phyloP scores from a whole-genome alignment of 2,888 invertebrate genomes.

The Caenorhabditis sp. region DNA sequence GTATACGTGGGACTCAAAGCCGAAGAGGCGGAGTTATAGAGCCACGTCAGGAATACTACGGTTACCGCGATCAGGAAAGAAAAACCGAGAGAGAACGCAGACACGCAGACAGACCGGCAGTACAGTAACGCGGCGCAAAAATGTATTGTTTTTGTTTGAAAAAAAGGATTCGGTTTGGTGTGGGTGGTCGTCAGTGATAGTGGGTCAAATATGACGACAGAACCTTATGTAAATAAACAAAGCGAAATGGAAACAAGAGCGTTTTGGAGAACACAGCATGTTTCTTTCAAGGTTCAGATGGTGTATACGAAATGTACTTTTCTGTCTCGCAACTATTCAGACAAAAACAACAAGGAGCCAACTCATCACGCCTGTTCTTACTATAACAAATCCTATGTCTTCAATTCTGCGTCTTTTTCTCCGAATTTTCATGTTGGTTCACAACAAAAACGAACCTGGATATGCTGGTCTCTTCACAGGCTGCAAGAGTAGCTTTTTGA shows the following conservation, averaged over 20 bases:
- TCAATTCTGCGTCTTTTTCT: too few relatives aligned
- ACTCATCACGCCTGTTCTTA: too few relatives aligned
- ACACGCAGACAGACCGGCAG: conserved; percentile 7
- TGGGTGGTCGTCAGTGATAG: conserved; percentile 32
- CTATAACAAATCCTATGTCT: too few relatives aligned
- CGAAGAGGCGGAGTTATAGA: conserved; percentile 19
- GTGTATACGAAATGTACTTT: too few relatives aligned
- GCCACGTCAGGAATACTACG: conserved; percentile 44
- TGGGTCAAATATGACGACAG: conserved; percentile 13
- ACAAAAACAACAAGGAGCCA: too few relatives aligned
- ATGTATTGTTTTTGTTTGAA: conserved; percentile 35
- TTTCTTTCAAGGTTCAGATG: too few relatives aligned
- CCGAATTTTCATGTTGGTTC: neutral
- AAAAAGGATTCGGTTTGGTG: conserved; percentile 10
- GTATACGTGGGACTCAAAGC: conserved; percentile 50
- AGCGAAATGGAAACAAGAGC: neutral
- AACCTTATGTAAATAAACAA: conserved; percentile 35
- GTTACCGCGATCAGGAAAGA: conserved; percentile 37
- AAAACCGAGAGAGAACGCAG: conserved; percentile 17
- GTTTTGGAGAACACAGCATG: neutral
- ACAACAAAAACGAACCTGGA: conserved; percentile 34
- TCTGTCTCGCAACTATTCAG: too few relatives aligned
- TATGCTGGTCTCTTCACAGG: conserved; percentile 33
- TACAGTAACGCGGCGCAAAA: conserved; percentile 7
- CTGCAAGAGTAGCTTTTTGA: conserved; percentile 29